Evolutionary conservation across 2,113 vertebrate genomes (phyloP).

Genomic region (Garra rufa): DNA sequence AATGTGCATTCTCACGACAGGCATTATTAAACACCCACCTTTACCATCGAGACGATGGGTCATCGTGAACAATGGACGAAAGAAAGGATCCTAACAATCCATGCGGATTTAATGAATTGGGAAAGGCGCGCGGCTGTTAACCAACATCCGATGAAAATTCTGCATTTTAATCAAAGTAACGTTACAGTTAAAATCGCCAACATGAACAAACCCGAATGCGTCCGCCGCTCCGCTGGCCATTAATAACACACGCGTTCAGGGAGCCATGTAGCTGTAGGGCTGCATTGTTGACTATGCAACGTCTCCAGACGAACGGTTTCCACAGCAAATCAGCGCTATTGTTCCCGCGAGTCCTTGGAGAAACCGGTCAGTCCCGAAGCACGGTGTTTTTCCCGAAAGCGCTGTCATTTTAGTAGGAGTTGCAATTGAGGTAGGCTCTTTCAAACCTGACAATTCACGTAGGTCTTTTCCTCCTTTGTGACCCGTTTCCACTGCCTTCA

Average conservation of each 20-base stretch:
- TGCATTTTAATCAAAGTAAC: neutral
- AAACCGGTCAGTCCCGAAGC: slow-evolving; percentile 8
- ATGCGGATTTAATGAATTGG: neutral
- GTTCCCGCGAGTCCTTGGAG: neutral
- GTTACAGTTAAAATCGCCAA: neutral
- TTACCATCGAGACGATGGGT: slow-evolving; percentile 31
- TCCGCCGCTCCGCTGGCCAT: slow-evolving; percentile 30
- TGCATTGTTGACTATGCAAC: neutral
- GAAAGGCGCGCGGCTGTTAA: slow-evolving; percentile 17
- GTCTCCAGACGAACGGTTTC: slow-evolving; percentile 32
- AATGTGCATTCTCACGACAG: slow-evolving; percentile 43
- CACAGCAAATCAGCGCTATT: slow-evolving; percentile 26
- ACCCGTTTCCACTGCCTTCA: slow-evolving; percentile 1
- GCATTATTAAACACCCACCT: slow-evolving; percentile 55
- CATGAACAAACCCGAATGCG: slow-evolving; percentile 17
- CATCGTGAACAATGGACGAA: slow-evolving; percentile 36
- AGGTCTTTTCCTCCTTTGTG: slow-evolving; percentile 13
- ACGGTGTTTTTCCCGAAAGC: neutral
- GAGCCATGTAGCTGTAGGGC: slow-evolving; percentile 24
- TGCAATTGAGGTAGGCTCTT: neutral
- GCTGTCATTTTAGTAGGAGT: neutral
- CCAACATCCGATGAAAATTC: neutral
- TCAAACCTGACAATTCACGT: slow-evolving; percentile 12
- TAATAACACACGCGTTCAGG: slow-evolving; percentile 36
- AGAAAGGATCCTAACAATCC: slow-evolving; percentile 27